Base-by-base conservation (phyloP, 2,797 vertebrate species). In the Pseudochromis fuscus region DNA sequence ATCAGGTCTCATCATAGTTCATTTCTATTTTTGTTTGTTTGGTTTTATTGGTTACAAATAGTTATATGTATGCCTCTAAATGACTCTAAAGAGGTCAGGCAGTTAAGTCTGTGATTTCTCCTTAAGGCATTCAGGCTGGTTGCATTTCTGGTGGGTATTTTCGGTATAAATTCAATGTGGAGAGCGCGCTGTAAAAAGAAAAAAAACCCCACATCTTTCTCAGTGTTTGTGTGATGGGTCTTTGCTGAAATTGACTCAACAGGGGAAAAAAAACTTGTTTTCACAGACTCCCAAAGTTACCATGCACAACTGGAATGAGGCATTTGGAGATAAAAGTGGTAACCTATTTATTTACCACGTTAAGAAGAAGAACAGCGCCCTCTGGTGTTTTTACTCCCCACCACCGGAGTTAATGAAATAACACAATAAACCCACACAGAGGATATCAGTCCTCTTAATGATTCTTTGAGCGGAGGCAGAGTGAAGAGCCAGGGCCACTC, bases 301-400 rank as follows among this genome's bases (percentile, higher is more conserved):
- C 40, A 58, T 61, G 51, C 42, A 67, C 67, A 68, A 53, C 59
- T 63, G 52, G 56, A 79, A 67, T 50, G 21, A 28, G 35, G 46
- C 48, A n/a, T 79, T 37, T 67, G 28, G 51, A 74, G 64, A 68
- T 64, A 42, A 51, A n/a, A 58, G 15, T 1, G n/a, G 4, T 48
- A 68, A 76, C 72, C 72, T 42, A 66, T 63, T 86, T 42, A 66
- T 63, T 86, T 77, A 53, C 31, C 12, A 56, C 46, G 75, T 74
- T 30, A 37, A 50, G 11, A 25, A 42, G 30, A 70, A n/a, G n/a
- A 75, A 75, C 19, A 24, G 78, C 76, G 75, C 84, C 89, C 82
- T 73, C 92, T 92, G 72, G 74, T 85, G 91, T 69, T 59, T 15
- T n/a, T n/a, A n/a, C 0, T 21, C 10, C 42, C 7, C 23, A 21